Conservation (phyloP, 37 sponge, comb jelly and placozoan species). For the Bolinopsis microptera region DNA sequence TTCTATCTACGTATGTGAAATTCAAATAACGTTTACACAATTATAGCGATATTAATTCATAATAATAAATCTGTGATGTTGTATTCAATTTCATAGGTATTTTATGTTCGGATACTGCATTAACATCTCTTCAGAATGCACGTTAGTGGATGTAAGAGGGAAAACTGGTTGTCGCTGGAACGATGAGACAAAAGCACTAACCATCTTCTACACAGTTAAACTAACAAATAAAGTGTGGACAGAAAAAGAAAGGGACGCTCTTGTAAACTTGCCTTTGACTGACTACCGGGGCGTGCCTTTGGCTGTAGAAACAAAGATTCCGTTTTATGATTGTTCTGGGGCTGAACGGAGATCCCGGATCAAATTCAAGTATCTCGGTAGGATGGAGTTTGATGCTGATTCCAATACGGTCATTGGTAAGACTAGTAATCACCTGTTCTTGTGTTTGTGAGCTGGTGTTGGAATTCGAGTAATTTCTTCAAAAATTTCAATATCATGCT, state of each 20-base stretch:
- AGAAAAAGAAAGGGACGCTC: neutral
- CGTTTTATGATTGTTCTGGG: neutral
- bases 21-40: no score
- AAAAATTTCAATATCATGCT: no score
- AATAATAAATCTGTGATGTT: no score
- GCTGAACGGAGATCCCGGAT: neutral
- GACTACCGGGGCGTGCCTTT: no score
- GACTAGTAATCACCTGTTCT: no score
- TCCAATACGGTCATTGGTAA: neutral
- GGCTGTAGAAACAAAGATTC: neutral
- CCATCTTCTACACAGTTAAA: neutral
- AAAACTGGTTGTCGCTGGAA: neutral
- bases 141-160: neutral
- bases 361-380: neutral
- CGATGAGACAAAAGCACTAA: neutral
- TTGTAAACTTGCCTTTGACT: neutral
- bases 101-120: no score
- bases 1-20: no score
- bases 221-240: neutral
- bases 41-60: no score
- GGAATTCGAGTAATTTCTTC: no score
- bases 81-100: neutral
- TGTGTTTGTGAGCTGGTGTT: no score
- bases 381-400: neutral
- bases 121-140: no score